Conservation (phyloP, 2,797 vertebrate genomes). For the Danionella dracula region DNA sequence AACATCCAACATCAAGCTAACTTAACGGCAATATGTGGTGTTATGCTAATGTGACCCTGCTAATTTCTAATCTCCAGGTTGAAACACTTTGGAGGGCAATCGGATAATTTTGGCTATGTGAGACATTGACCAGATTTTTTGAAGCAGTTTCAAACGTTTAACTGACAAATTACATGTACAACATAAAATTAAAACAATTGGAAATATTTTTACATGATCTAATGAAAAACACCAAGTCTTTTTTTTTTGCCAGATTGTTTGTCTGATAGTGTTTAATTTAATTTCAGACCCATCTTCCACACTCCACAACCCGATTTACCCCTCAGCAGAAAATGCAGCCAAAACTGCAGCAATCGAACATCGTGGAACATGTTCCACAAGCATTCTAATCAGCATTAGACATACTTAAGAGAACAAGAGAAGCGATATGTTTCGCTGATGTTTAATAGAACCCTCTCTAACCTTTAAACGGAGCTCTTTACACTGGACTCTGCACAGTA, state of each 20-base stretch:
- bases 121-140: too few species aligned
- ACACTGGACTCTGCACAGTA: slow-evolving; percentile 69
- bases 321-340: neutral
- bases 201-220: too few species aligned
- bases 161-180: too few species aligned
- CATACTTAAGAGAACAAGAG: neutral
- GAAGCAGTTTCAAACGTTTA: too few species aligned
- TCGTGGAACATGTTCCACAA: neutral
- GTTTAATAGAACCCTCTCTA: slow-evolving; percentile 28
- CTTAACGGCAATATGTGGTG: too few species aligned
- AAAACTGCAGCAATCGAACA: neutral
- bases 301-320: neutral
- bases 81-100: too few species aligned
- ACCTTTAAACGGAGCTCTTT: slow-evolving; percentile 51
- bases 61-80: too few species aligned
- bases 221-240: neutral
- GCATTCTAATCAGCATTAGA: neutral
- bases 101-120: too few species aligned
- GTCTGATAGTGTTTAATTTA: neutral
- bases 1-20: too few species aligned
- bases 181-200: too few species aligned
- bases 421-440: slow-evolving; percentile 11
- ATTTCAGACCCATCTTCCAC: neutral
- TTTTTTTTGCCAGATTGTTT: neutral
- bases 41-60: too few species aligned